Percentiles rank a stretch among this genome's conserved stretches.
phyloP scores from a whole-genome alignment of 2,888 invertebrate species.

The Callyntrura sp. region DNA sequence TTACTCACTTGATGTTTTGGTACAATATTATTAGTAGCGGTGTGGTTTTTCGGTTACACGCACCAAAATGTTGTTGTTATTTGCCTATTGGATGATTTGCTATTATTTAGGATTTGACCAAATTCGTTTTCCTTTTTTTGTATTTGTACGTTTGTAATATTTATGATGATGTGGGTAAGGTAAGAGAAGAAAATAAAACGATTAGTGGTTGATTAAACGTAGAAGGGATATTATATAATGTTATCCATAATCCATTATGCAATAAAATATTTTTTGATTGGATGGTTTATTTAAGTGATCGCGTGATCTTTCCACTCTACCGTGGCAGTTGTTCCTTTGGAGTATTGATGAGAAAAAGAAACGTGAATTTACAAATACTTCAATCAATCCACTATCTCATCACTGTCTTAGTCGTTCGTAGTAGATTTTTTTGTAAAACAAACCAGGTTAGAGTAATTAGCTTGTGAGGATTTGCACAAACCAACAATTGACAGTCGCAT shows the following conservation, averaged over 20 bases:
- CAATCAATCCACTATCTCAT: no score
- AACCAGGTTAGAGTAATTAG: no score
- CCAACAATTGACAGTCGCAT: no score
- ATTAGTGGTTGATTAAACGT: constrained; percentile 50
- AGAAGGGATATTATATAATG: constrained; percentile 45
- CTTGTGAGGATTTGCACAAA: no score
- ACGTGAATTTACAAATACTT: no score
- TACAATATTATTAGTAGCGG: constrained; percentile 54
- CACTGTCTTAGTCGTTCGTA: no score
- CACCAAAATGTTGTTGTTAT: constrained; percentile 77
- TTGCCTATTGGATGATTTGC: constrained; percentile 55
- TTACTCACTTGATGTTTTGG: constrained; percentile 21
- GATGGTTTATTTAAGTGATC: constrained; percentile 61
- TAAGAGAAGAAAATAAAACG: constrained; percentile 20
- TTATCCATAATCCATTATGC: constrained; percentile 32
- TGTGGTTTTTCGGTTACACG: constrained; percentile 59
- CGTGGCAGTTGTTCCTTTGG: no score
- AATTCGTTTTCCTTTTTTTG: constrained; percentile 34
- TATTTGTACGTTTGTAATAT: not conserved
- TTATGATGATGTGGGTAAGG: not conserved
- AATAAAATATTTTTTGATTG: constrained; percentile 64
- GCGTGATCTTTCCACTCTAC: no score
- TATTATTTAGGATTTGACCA: constrained; percentile 32
- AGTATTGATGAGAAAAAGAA: no score
- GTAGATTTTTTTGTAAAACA: no score